phyloP scores from a whole-genome alignment of 2,888 invertebrate species.

The Leucoptera coffeella region DNA sequence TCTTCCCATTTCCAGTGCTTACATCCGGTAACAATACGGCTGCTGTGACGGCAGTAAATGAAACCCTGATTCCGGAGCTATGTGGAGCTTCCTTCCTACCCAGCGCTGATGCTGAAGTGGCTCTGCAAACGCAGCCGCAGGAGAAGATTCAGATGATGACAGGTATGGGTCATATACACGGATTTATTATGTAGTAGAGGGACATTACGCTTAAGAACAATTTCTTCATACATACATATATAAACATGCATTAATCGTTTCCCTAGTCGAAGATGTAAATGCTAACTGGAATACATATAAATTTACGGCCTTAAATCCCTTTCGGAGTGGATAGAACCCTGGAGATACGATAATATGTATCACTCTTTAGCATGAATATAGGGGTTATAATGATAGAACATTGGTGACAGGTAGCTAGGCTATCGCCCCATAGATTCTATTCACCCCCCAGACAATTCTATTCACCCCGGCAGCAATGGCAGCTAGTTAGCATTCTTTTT shows the following conservation, averaged over 20 bases:
- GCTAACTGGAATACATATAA: too few species aligned
- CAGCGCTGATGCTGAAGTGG: slow-evolving; percentile 28
- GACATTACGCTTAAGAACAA: neutral
- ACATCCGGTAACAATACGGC: slow-evolving; percentile 33
- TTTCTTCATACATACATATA: neutral
- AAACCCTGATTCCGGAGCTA: slow-evolving; percentile 21
- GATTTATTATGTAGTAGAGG: too few species aligned
- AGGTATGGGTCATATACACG: slow-evolving; percentile 23
- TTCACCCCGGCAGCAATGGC: too few species aligned
- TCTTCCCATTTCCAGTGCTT: slow-evolving; percentile 21
- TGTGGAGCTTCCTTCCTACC: slow-evolving; percentile 49
- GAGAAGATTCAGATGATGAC: slow-evolving; percentile 53
- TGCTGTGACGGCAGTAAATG: slow-evolving; percentile 30
- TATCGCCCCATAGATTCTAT: too few species aligned
- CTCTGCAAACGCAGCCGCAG: slow-evolving; percentile 38
- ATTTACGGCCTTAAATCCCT: too few species aligned
- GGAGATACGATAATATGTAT: too few species aligned
- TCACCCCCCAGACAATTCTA: too few species aligned
- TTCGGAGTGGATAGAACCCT: too few species aligned
- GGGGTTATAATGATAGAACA: too few species aligned
- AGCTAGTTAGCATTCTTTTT: too few species aligned
- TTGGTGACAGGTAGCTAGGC: too few species aligned
- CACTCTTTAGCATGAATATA: too few species aligned
- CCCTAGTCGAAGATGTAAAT: neutral
- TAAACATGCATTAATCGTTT: neutral